These are phyloP conservation scores for Physeter macrocephalus DNA, from an alignment of 2,113 vertebrate species.

Conservation along the genomic window DNA sequence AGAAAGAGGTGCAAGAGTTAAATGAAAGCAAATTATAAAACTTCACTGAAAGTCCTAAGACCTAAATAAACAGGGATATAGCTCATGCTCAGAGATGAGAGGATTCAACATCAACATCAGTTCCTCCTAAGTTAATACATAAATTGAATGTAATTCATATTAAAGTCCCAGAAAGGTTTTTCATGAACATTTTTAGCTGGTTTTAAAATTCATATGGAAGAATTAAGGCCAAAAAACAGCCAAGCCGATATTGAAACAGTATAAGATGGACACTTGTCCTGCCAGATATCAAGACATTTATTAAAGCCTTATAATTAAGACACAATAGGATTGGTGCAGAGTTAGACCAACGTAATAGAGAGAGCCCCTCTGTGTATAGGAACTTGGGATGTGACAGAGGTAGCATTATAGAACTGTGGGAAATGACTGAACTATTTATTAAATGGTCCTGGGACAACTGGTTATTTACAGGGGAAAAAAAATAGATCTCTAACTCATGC, in stretches of 20 bases:
- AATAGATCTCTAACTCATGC: neutral
- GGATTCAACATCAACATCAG: neutral
- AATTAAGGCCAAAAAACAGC: neutral
- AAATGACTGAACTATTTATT: neutral
- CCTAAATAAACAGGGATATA: neutral
- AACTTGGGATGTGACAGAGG: neutral
- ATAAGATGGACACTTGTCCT: neutral
- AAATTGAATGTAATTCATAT: neutral
- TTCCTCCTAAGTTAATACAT: neutral
- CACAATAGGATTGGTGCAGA: neutral
- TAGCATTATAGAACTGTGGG: neutral
- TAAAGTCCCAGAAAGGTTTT: neutral
- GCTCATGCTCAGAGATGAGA: neutral
- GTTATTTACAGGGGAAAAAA: neutral
- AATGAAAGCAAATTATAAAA: neutral
- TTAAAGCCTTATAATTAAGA: neutral
- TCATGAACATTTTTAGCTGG: neutral
- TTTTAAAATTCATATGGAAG: neutral
- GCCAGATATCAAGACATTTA: neutral
- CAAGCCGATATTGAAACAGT: neutral
- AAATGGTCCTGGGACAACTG: neutral
- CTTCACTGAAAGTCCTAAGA: neutral
- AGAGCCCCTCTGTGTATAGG: neutral
- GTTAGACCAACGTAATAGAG: fast-evolving
- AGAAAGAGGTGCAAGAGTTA: neutral